These are phyloP conservation scores for Euborellia annulipes DNA, from an alignment of 1,140 invertebrate species.

Conservation along the genomic window DNA sequence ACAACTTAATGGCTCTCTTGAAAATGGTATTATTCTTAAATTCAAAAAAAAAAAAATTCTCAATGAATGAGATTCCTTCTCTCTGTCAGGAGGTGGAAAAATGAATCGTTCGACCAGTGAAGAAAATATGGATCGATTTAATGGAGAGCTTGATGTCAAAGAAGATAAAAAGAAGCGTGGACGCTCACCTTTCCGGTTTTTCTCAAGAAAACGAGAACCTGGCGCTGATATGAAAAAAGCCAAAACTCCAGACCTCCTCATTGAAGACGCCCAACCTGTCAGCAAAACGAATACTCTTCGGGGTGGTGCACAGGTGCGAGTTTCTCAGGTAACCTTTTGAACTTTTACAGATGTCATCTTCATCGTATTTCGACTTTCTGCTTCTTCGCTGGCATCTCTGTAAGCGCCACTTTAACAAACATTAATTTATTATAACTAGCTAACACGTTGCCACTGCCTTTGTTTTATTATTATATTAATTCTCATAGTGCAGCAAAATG, in stretches of 20 bases:
- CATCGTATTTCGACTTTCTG: no score
- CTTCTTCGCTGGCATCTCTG: no score
- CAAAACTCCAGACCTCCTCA: constrained; percentile 50
- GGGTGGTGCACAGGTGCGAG: constrained; percentile 35
- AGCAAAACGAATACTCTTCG: constrained; percentile 18
- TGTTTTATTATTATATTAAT: no score
- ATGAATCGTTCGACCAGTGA: constrained; percentile 60
- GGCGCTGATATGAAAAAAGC: constrained; percentile 47
- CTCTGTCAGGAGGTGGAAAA: constrained; percentile 27
- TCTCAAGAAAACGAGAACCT: constrained; percentile 54
- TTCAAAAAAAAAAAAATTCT: neutral
- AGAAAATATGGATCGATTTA: constrained; percentile 48
- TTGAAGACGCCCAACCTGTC: constrained; percentile 33
- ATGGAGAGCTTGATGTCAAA: constrained; percentile 25
- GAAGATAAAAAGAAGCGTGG: constrained; percentile 76
- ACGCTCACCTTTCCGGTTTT: constrained; percentile 78
- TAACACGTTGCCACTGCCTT: no score
- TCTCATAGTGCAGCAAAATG: no score
- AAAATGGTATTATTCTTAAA: constrained; percentile 12
- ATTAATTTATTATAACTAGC: no score
- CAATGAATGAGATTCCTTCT: neutral
- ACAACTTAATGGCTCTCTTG: constrained; percentile 13
- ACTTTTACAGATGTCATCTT: no score
- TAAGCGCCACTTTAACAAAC: no score
- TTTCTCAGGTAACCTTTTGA: constrained; percentile 32